Evolutionary conservation across 1,140 invertebrate genomes (phyloP).

Genomic region (Panagrolaimus sp.): DNA sequence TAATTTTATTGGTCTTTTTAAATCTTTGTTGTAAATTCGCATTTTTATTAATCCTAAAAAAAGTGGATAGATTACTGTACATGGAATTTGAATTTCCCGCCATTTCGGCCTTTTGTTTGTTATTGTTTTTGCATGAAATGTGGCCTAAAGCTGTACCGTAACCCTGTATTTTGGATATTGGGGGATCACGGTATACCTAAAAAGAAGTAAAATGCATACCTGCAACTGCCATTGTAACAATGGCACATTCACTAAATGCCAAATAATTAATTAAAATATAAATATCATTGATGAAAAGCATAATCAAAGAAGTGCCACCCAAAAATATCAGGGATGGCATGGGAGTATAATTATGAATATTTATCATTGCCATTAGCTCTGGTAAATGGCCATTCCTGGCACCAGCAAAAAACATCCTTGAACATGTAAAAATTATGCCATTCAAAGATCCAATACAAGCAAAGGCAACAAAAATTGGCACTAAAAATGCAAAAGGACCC

Average conservation of each 20-base stretch:
- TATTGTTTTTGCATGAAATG: background rate
- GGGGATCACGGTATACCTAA: too few relatives aligned
- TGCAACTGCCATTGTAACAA: constrained; percentile 80
- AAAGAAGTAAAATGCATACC: constrained; percentile 69
- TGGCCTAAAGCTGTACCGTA: background rate
- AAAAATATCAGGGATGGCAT: constrained; percentile 54
- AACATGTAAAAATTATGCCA: constrained; percentile 54
- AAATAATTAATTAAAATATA: constrained; percentile 83
- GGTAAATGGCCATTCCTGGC: constrained; percentile 54
- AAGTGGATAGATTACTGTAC: background rate
- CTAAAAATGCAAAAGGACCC: constrained; percentile 44
- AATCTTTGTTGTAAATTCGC: constrained; percentile 1
- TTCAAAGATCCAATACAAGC: constrained; percentile 50
- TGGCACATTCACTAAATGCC: constrained; percentile 83
- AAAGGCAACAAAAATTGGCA: constrained; percentile 55
- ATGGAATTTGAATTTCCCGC: background rate
- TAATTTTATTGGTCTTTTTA: constrained; percentile 31
- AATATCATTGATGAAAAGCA: constrained; percentile 72
- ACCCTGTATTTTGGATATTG: too few relatives aligned
- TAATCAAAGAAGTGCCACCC: constrained; percentile 68
- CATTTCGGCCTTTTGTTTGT: background rate
- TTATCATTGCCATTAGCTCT: constrained; percentile 57
- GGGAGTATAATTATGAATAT: constrained; percentile 45
- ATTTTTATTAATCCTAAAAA: background rate
- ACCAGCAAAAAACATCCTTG: constrained; percentile 58